A percentile compares a stretch with the other conserved stretches of the same genome.
These are phyloP conservation scores for Apis laboriosa DNA, from an alignment of 1,140 invertebrate species.

Conservation along the genomic window DNA sequence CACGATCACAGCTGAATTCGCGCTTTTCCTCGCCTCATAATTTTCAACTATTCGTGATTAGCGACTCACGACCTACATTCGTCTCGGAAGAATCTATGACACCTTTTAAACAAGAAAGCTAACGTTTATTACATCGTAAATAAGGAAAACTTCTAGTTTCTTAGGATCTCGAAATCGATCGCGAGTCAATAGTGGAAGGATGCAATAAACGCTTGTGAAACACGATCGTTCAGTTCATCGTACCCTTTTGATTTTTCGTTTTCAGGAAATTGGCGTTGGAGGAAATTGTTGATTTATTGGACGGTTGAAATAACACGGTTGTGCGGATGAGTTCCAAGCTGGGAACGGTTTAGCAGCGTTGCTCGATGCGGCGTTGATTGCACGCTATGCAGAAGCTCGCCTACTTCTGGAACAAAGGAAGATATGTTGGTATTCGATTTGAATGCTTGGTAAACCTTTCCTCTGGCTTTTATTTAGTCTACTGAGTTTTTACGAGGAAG, in stretches of 20 bases:
- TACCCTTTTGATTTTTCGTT: background rate
- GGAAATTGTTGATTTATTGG: slow-evolving; percentile 12
- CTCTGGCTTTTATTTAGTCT: background rate
- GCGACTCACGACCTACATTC: slow-evolving; percentile 50
- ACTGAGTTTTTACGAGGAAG: background rate
- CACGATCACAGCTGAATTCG: background rate
- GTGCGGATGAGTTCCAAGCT: background rate
- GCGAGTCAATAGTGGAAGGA: background rate
- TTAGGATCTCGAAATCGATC: background rate
- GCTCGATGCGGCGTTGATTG: background rate
- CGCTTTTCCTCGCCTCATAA: slow-evolving; percentile 33
- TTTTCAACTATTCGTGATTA: slow-evolving; percentile 11
- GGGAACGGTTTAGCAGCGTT: background rate
- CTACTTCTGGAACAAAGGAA: background rate
- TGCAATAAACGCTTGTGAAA: background rate
- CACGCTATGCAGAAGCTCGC: background rate
- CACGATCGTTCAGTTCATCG: background rate
- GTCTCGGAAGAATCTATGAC: slow-evolving; percentile 10
- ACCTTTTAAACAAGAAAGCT: slow-evolving; percentile 15
- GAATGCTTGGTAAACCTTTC: background rate
- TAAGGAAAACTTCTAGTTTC: slow-evolving; percentile 20
- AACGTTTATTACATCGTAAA: slow-evolving; percentile 48
- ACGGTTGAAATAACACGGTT: background rate
- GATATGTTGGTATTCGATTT: background rate
- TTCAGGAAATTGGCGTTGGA: background rate